A percentile compares a stretch with the other conserved stretches of the same genome.
phyloP scores from a whole-genome alignment of 2,888 invertebrate species.

The Yponomeuta malinellus region DNA sequence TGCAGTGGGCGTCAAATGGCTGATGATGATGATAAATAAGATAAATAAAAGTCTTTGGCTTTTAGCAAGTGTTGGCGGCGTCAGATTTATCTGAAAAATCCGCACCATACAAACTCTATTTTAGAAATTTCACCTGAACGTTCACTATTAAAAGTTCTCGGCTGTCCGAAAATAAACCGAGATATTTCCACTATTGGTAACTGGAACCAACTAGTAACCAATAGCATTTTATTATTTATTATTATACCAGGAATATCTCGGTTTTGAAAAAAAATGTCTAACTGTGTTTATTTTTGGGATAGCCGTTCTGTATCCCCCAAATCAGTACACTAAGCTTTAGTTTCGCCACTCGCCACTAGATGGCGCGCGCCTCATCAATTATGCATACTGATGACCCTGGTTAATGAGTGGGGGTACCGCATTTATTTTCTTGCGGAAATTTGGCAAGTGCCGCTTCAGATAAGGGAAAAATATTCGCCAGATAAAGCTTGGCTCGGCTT shows the following conservation, averaged over 20 bases:
- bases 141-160: background rate
- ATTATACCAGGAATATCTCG: no score
- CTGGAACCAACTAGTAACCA: no score
- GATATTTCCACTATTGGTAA: no score
- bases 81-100: no score
- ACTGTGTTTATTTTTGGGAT: no score
- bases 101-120: background rate
- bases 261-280: no score
- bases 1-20: no score
- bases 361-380: conserved; percentile 79
- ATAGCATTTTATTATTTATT: no score
- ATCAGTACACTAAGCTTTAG: conserved; percentile 26
- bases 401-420: conserved; percentile 71
- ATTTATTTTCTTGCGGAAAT: conserved; percentile 50
- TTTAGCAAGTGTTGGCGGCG: no score
- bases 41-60: no score
- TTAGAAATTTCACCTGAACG: background rate
- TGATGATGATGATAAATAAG: no score
- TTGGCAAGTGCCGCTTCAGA: conserved; percentile 54
- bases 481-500: conserved; percentile 36
- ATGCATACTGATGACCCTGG: conserved; percentile 85
- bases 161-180: no score
- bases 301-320: background rate
- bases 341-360: conserved; percentile 54
- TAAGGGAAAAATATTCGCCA: conserved; percentile 50